These are phyloP conservation scores for Ladona fulva DNA, from an alignment of 1,140 invertebrate species.

Conservation along the genomic window DNA sequence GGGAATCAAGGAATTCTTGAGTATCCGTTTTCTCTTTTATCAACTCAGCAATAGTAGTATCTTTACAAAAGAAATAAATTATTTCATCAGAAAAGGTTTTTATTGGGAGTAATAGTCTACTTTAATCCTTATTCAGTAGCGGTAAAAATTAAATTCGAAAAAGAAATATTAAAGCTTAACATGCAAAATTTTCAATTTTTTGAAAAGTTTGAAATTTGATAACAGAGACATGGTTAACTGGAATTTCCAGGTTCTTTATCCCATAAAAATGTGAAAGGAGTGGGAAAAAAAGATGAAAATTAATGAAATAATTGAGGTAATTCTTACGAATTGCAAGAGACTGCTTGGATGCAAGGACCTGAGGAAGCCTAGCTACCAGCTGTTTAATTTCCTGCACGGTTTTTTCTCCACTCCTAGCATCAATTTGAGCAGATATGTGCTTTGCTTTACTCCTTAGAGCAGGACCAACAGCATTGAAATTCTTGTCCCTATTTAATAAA, in stretches of 20 bases:
- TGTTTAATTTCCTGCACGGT: slow-evolving; percentile 89
- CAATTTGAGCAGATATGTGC: slow-evolving; percentile 73
- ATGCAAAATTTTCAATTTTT: too few relatives aligned
- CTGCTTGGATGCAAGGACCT: slow-evolving; percentile 79
- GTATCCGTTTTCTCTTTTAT: slow-evolving; percentile 61
- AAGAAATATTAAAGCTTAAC: too few relatives aligned
- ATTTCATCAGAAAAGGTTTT: neutral
- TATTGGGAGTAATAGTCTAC: too few relatives aligned
- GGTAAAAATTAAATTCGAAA: too few relatives aligned
- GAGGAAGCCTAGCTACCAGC: slow-evolving; percentile 82
- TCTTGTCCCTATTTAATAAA: slow-evolving; percentile 69
- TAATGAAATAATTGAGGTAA: too few relatives aligned
- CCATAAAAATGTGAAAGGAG: neutral
- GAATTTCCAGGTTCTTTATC: neutral
- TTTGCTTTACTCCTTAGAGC: slow-evolving; percentile 80
- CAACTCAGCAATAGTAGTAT: slow-evolving; percentile 66
- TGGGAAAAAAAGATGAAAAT: too few relatives aligned
- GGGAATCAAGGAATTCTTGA: slow-evolving; percentile 52
- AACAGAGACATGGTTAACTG: neutral
- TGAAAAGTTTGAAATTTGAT: too few relatives aligned
- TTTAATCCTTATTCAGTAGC: too few relatives aligned
- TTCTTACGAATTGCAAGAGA: slow-evolving; percentile 59
- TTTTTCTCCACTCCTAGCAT: slow-evolving; percentile 76
- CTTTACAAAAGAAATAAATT: slow-evolving; percentile 35
- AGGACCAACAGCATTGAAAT: slow-evolving; percentile 84